These are phyloP conservation scores for Neuroterus valhalla DNA, from an alignment of 1,140 invertebrate genomes.

Conservation along the genomic window DNA sequence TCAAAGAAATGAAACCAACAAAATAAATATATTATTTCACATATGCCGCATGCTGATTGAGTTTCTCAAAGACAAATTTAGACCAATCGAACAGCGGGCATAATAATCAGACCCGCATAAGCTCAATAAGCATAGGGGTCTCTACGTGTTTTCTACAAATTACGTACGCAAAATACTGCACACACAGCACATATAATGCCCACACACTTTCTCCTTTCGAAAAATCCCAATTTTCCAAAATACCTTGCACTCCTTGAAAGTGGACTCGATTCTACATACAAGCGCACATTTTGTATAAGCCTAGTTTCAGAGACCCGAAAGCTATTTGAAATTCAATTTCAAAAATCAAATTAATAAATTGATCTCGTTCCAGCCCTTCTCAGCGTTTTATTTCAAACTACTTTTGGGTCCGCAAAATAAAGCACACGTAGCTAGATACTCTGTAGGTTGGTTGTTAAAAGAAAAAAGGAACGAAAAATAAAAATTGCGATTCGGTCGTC, in stretches of 20 bases:
- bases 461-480: neutral
- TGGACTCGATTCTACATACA: neutral
- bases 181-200: conserved; percentile 26
- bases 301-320: neutral
- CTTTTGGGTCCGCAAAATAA: neutral
- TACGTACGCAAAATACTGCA: conserved; percentile 27
- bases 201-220: neutral
- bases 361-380: too few species aligned
- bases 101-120: conserved; percentile 10
- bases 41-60: conserved; percentile 54
- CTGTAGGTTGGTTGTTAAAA: neutral
- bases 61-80: conserved; percentile 25
- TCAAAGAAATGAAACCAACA: conserved; percentile 61
- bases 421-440: conserved; percentile 1
- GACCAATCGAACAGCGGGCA: neutral
- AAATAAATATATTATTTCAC: conserved; percentile 65
- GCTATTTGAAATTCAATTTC: too few species aligned
- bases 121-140: conserved; percentile 16
- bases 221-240: neutral
- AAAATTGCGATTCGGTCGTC: neutral
- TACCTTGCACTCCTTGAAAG: neutral
- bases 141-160: conserved; percentile 22
- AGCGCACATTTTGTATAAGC: conserved; percentile 21
- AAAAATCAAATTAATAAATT: neutral
- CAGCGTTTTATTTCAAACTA: neutral